Conservation (phyloP, 2,888 invertebrate species). For the Congeria kusceri region DNA sequence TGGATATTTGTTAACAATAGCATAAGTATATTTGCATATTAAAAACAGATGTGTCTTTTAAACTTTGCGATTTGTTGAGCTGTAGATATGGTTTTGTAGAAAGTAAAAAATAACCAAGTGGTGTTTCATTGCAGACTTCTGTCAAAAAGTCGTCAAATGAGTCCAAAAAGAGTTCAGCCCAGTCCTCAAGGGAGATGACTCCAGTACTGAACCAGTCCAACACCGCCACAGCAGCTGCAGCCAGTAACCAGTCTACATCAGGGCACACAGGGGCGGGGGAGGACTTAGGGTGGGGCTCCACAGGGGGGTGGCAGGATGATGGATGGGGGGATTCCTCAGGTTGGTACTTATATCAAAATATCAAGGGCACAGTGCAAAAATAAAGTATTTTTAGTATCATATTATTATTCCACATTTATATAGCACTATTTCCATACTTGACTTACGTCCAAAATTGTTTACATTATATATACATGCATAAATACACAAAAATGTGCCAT, state of each 20-base stretch:
- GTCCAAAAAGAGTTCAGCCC: conserved; percentile 34
- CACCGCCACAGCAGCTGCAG: conserved; percentile 9
- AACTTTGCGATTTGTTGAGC: neutral
- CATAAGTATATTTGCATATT: too few species aligned
- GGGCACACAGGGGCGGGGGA: conserved; percentile 58
- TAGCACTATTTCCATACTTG: too few species aligned
- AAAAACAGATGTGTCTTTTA: neutral
- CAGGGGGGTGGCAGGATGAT: conserved; percentile 62
- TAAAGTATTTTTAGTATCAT: too few species aligned
- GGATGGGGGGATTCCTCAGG: conserved; percentile 61
- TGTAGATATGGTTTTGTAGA: neutral
- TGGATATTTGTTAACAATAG: too few species aligned
- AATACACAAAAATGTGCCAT: too few species aligned
- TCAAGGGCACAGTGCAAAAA: too few species aligned
- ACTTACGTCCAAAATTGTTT: too few species aligned
- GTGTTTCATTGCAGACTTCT: too few species aligned
- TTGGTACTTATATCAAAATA: neutral
- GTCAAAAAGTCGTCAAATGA: neutral
- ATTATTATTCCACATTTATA: too few species aligned
- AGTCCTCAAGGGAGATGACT: conserved; percentile 46
- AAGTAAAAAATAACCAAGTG: too few species aligned
- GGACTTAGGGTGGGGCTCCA: conserved; percentile 73
- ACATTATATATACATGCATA: too few species aligned
- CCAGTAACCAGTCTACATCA: conserved; percentile 18
- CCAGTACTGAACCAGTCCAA: conserved; percentile 21